A percentile compares a stretch with the other conserved stretches of the same genome.
Conservation (phyloP, 2,797 vertebrate species). For the Pangasius mekongensis region DNA sequence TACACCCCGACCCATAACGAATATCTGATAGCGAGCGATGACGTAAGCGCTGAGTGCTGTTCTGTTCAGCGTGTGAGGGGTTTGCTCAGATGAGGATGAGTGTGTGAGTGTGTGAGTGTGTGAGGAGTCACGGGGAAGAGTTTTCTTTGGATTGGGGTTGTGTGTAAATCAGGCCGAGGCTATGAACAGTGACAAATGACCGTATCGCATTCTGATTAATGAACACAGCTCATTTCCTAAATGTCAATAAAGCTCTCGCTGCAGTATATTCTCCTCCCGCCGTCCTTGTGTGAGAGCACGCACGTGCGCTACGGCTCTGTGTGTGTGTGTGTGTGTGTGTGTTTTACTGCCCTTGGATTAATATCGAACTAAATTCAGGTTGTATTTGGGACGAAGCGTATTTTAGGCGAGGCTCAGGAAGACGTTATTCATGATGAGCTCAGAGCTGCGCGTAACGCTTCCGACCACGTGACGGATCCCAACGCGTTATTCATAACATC, state of each 20-base stretch:
- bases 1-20: too few relatives aligned
- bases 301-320: not conserved
- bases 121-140: not conserved
- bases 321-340: slow-evolving; percentile 34
- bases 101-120: not conserved
- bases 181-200: slow-evolving; percentile 21
- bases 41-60: not conserved
- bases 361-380: slow-evolving; percentile 10
- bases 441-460: not conserved
- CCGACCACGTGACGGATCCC: too few relatives aligned
- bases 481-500: not conserved
- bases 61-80: not conserved
- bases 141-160: not conserved
- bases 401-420: not conserved
- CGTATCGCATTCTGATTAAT: slow-evolving; percentile 39
- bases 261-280: slow-evolving; percentile 21
- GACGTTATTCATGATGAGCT: not conserved
- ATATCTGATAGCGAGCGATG: not conserved
- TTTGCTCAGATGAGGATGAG: not conserved
- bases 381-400: not conserved
- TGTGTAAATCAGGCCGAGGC: slow-evolving; percentile 17
- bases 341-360: slow-evolving; percentile 7
- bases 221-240: slow-evolving; percentile 47
- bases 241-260: slow-evolving; percentile 43
- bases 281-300: slow-evolving; percentile 26